phyloP scores from a whole-genome alignment of 53 echinoderm and acorn worm species.

The Stichopus horrens region DNA sequence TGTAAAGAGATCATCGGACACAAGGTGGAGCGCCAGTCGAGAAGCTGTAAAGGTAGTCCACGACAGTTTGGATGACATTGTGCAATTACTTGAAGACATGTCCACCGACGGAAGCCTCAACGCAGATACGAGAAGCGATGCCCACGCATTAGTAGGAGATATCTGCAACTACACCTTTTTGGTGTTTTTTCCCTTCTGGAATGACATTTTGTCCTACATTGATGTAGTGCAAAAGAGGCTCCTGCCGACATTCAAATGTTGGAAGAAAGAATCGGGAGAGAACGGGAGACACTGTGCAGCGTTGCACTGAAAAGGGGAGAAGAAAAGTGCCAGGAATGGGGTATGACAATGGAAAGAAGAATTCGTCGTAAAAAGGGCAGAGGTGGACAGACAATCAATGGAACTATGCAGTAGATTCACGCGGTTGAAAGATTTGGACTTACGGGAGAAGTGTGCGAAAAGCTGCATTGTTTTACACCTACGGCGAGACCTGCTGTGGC shows the following conservation, averaged over 20 bases:
- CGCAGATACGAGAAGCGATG: constrained; percentile 3
- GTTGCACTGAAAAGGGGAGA: too few species aligned
- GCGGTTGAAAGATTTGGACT: too few species aligned
- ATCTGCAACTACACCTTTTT: constrained; percentile 22
- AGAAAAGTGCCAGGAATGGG: too few species aligned
- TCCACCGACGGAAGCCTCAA: constrained; percentile 12
- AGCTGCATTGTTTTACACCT: too few species aligned
- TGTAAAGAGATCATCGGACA: constrained; percentile 15
- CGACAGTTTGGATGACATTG: not conserved
- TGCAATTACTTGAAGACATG: constrained; percentile 16
- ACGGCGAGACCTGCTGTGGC: too few species aligned
- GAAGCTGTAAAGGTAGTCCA: constrained; percentile 30
- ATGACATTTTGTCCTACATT: constrained; percentile 21
- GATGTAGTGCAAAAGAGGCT: constrained; percentile 10
- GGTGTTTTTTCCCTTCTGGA: constrained; percentile 29
- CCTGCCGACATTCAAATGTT: not conserved
- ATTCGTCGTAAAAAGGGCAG: not conserved
- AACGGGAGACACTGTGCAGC: constrained; percentile 14
- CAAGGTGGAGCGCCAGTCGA: constrained; percentile 27
- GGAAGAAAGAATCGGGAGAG: constrained; percentile 15
- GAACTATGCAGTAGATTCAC: too few species aligned
- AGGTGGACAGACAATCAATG: too few species aligned
- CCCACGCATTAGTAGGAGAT: not conserved
- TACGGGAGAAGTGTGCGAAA: too few species aligned
- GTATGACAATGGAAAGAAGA: too few species aligned